Evolutionary conservation across 2,888 invertebrate genomes (phyloP), one percentile per base, ranked within the genome.

Genomic region (Amaurobius ferox): DNA sequence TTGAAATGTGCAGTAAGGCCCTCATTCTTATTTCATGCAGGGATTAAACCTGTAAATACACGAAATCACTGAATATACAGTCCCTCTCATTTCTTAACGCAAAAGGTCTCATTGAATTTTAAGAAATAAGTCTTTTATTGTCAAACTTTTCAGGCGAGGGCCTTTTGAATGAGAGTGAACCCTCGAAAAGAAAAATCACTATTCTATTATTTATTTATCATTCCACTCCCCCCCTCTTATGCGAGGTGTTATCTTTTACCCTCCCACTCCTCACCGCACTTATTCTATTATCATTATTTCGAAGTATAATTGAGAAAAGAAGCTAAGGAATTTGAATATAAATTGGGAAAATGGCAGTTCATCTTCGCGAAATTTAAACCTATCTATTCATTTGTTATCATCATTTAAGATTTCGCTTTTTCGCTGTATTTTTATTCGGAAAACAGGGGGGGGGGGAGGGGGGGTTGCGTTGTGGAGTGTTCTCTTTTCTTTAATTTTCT

Each of bases 81-180:
- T 16, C 23, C 55, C 55, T 11, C 23, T 55, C 55, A 55, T 55
- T 55, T 55, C 55, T 55, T 55, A 55, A 23, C 55, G 23, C 23
- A 55, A 55, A 23, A 6, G 55, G 55, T 72, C 81, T 85, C 77
- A 85, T 85, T 85, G 77, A 78, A 85, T 85, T 78, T 85, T 85
- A 83, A 83, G 83, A 83, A 83, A 77, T 83, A 83, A 83, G 83
- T 72, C 77, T 83, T 83, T 83, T 77, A 83, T 83, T 83, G 77
- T 77, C 77, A 77, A 83, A 83, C 66, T 77, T 72, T 83, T 77
- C 71, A 66, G 77, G 39, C 19, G 19, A 74, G 40, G 73, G 67
- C 19, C 19, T 30, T 73, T 40, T 68, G 23, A 55, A 55, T 55
- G 23, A 55, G 55, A 23, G 23, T 55, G 55, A 55, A 55, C 55